phyloP scores from a whole-genome alignment of 2,113 vertebrate species.

The Clupea harengus region DNA sequence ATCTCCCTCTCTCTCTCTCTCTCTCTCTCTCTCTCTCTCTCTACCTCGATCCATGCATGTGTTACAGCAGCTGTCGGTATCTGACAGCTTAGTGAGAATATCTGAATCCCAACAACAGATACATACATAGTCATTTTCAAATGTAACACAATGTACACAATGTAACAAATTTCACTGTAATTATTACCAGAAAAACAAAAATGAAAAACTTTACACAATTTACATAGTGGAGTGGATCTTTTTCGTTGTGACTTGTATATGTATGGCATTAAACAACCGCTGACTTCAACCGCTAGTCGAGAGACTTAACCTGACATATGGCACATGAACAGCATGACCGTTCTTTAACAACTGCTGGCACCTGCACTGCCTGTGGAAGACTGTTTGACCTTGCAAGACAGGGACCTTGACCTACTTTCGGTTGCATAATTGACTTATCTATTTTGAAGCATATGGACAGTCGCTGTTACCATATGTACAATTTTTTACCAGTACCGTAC shows the following conservation, averaged over 20 bases:
- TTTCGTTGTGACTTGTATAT: neutral
- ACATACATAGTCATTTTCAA: neutral
- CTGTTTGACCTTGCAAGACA: neutral
- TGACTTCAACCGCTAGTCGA: neutral
- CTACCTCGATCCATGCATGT: neutral
- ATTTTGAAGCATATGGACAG: constrained; percentile 2
- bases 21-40: neutral
- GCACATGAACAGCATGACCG: neutral
- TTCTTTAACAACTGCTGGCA: neutral
- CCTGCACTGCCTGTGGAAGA: neutral
- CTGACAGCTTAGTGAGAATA: neutral
- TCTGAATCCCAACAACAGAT: constrained; percentile 4
- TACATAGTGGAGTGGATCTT: neutral
- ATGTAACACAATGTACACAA: neutral
- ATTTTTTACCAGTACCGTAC: too few species aligned
- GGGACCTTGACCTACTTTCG: constrained; percentile 7
- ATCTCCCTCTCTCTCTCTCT: neutral
- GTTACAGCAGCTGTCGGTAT: neutral
- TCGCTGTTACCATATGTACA: neutral
- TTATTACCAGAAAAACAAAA: neutral
- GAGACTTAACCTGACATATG: neutral
- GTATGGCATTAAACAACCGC: neutral
- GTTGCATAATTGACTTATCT: constrained; percentile 18
- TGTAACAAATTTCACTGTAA: neutral
- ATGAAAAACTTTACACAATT: neutral